Evolutionary conservation across 2,113 vertebrate species (phyloP), one percentile per base, ranked within the genome.

Genomic region (Rousettus leschenaultii): DNA sequence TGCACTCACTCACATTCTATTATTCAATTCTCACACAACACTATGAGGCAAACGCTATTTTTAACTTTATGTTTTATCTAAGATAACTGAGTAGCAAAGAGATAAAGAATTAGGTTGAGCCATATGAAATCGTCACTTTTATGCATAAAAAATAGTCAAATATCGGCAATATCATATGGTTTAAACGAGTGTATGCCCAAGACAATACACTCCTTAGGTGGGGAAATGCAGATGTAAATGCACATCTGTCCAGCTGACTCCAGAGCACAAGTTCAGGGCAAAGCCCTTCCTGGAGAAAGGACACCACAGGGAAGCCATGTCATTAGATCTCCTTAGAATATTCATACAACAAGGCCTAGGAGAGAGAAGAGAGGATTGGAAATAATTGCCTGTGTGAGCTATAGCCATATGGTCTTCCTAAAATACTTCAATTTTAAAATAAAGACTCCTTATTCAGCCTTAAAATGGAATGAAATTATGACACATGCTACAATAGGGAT

Each of bases 381-480:
- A 96, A 83, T 86, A 89, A 89, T 74, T 55, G 51, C 40, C 93
- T 97, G 28, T 68, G 83, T 22, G 59, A 95, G 59, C 89, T 66
- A 74, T 3, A 84, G 93, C 79, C 95, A 84, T 93, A 91, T 94
- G 83, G 89, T 55, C 86, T 89, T 96, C 84, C 86, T 48, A n/a
- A 95, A 96, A 95, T 96, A 96, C 66, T 65, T 96, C 79, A 38
- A 48, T 75, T 95, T 96, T 96, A 61, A 96, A 89, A 94, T 28
- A 86, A 97, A 93, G 40, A 5, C 33, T 95, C 71, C 90, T 95
- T 94, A 92, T 80, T 94, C 91, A 94, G 87, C 65, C 86, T 93
- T 70, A 86, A 80, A 95, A 95, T 85, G 26, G 87, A 93, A 93
- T 75, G 66, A 85, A 78, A 86, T 89, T 77, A 73, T 91, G 92